Evolutionary conservation across 2,797 vertebrate genomes (phyloP).

Genomic region (Gallinago stenura): DNA sequence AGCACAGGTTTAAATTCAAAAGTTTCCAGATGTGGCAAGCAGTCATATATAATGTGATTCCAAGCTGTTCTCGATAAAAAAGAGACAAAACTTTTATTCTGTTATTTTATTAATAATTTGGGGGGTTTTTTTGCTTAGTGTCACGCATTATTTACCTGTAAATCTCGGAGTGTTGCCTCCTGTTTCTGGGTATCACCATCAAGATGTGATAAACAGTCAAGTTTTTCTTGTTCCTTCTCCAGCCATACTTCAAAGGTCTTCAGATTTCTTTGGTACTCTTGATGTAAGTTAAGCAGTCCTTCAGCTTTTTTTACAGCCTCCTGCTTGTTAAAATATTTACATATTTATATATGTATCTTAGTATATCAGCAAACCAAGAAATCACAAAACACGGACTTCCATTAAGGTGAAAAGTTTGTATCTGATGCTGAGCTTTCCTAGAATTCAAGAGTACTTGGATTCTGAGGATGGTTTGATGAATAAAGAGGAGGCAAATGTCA

Average conservation of each 20-base stretch:
- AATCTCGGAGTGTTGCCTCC: constrained; percentile 85
- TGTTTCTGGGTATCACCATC: constrained; percentile 87
- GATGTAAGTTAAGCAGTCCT: constrained; percentile 83
- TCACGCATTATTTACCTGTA: constrained; percentile 83
- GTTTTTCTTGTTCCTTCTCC: constrained; percentile 89
- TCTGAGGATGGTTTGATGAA: background rate
- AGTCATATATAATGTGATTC: background rate
- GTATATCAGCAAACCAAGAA: background rate
- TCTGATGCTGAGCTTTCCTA: background rate
- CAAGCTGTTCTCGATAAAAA: background rate
- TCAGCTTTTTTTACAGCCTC: constrained; percentile 89
- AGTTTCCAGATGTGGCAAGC: background rate
- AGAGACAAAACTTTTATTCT: background rate
- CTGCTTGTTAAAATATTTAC: constrained; percentile 72
- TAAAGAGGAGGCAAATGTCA: background rate
- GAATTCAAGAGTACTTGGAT: background rate
- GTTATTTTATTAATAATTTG: background rate
- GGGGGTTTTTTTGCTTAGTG: too few species aligned
- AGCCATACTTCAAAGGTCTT: constrained; percentile 94
- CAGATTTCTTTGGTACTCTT: constrained; percentile 58
- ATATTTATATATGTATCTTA: background rate
- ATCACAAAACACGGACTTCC: background rate
- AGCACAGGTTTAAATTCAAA: background rate
- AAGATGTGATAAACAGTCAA: constrained; percentile 84
- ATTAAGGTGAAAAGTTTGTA: background rate